Evolutionary conservation across 2,888 invertebrate species (phyloP).

Genomic region (Rhimphoctona megacephalus): DNA sequence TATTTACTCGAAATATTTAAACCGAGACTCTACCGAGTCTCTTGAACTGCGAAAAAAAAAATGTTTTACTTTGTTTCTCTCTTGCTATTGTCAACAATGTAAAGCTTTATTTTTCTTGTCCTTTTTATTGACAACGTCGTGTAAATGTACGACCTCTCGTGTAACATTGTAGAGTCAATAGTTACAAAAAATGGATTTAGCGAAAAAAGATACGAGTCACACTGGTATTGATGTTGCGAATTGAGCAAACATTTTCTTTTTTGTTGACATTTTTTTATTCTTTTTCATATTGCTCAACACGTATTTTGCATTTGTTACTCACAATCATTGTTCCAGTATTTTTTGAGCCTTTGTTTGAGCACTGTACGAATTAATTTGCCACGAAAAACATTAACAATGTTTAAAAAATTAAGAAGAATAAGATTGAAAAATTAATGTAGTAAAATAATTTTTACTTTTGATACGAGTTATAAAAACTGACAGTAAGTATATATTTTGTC

Average conservation of each 20-base stretch:
- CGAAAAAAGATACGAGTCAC: background rate
- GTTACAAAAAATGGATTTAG: background rate
- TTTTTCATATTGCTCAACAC: no score
- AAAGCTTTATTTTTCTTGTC: background rate
- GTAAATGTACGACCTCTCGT: background rate
- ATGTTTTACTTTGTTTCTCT: background rate
- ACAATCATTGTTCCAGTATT: no score
- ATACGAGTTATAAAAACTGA: no score
- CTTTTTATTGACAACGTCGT: background rate
- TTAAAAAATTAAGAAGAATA: background rate
- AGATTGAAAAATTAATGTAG: no score
- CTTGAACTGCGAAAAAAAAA: background rate
- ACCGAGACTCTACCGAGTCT: no score
- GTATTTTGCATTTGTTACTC: no score
- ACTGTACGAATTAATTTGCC: background rate
- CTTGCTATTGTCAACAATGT: background rate
- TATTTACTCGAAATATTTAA: background rate
- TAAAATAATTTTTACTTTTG: no score
- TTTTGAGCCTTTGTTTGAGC: background rate
- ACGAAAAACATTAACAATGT: no score
- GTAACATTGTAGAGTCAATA: background rate
- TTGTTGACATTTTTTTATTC: no score
- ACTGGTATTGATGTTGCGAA: background rate
- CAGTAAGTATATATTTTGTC: no score
- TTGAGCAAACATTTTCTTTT: no score